These are phyloP conservation scores for Pempheris klunzingeri DNA, from an alignment of 2,797 vertebrate species.

Conservation along the genomic window DNA sequence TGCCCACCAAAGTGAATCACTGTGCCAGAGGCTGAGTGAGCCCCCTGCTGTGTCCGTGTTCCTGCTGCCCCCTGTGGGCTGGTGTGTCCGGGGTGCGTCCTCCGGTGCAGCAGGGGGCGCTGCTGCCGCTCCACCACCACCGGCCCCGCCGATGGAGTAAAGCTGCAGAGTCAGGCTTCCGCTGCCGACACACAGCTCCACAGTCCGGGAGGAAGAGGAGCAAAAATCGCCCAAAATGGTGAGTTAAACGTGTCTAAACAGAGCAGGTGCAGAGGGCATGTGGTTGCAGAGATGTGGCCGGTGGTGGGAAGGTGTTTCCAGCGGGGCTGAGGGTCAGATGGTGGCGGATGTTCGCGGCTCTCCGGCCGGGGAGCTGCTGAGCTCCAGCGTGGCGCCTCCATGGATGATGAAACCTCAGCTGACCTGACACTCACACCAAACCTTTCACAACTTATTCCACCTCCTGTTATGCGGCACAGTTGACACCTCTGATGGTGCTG, in stretches of 20 bases:
- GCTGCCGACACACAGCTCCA: fast-evolving
- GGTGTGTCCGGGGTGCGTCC: fast-evolving
- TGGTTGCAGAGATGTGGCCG: fast-evolving
- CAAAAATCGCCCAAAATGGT: conserved; percentile 69
- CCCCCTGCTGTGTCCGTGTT: neutral
- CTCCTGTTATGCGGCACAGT: neutral
- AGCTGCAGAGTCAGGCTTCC: conserved; percentile 27
- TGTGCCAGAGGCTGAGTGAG: neutral
- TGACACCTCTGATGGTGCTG: too few species aligned
- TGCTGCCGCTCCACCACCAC: too few species aligned
- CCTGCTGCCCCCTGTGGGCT: conserved; percentile 66
- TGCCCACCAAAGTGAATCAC: neutral
- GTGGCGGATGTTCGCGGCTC: conserved; percentile 59
- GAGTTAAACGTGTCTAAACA: conserved; percentile 8
- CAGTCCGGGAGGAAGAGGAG: neutral
- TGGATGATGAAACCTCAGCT: conserved; percentile 56
- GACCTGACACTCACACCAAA: neutral
- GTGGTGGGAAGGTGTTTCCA: fast-evolving
- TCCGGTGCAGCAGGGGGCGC: conserved; percentile 71
- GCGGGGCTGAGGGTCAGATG: conserved; percentile 54
- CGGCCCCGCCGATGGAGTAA: fast-evolving
- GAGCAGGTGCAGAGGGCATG: fast-evolving
- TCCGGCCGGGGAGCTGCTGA: conserved; percentile 9
- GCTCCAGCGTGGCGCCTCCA: conserved; percentile 78
- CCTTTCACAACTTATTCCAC: neutral